A percentile compares a stretch with the other conserved stretches of the same genome.
Evolutionary conservation across 2,113 vertebrate genomes (phyloP).

Genomic region (Girardinichthys multiradiatus): DNA sequence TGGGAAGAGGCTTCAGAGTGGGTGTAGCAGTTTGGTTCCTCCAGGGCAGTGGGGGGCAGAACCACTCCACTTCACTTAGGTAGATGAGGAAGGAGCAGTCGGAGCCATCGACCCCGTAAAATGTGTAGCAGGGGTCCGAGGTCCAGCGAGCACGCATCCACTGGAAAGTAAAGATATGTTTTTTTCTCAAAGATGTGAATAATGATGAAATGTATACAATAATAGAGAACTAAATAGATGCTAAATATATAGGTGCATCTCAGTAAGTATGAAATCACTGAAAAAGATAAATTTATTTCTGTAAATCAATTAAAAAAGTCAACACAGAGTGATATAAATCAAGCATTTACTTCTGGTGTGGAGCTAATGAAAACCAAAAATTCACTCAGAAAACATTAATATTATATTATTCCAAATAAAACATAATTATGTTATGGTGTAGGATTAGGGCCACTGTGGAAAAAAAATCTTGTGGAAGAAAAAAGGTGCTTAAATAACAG

Average conservation of each 20-base stretch:
- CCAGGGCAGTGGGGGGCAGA: conserved; percentile 93
- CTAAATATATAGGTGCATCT: not conserved
- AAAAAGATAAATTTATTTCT: not conserved
- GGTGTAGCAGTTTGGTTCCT: conserved; percentile 84
- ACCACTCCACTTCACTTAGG: conserved; percentile 98
- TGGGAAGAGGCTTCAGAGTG: conserved; percentile 75
- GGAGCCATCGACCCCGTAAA: conserved; percentile 95
- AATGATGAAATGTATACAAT: not conserved
- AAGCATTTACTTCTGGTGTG: not conserved
- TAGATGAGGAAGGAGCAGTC: conserved; percentile 97
- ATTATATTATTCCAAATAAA: too few species aligned
- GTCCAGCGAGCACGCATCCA: conserved; percentile 99
- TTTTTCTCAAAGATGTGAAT: not conserved
- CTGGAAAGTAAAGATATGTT: conserved; percentile 68
- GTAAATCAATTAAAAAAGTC: not conserved
- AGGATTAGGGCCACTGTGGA: too few species aligned
- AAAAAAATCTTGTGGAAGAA: not conserved
- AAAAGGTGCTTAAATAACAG: not conserved
- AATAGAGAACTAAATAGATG: not conserved
- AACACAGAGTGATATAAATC: too few species aligned
- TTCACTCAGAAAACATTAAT: too few species aligned
- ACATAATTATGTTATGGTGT: too few species aligned
- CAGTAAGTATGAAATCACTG: not conserved
- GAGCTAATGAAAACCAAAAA: not conserved
- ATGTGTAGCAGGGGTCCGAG: conserved; percentile 96